Percentiles rank a stretch among this genome's conserved stretches.
Evolutionary conservation across 2,797 vertebrate genomes (phyloP).

Genomic region (Spinus pinus): DNA sequence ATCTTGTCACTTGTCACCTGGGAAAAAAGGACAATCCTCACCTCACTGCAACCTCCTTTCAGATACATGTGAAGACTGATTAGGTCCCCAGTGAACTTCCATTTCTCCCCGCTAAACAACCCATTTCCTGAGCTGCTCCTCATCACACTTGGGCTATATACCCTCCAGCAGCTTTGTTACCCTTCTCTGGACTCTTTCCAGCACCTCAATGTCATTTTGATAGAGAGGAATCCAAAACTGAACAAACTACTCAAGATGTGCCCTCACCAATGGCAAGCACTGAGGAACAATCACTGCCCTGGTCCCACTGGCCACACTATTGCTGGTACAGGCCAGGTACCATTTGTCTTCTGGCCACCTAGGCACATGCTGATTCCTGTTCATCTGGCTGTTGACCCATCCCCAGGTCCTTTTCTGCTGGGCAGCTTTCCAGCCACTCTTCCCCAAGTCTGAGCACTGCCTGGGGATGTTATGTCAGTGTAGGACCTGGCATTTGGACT

Average conservation of each 20-base stretch:
- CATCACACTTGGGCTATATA: neutral
- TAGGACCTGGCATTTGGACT: neutral
- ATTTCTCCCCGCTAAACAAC: neutral
- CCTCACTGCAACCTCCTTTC: neutral
- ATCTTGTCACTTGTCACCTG: neutral
- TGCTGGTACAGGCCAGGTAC: neutral
- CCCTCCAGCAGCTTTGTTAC: neutral
- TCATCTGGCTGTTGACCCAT: accelerated
- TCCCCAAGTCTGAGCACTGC: neutral
- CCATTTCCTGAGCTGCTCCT: neutral
- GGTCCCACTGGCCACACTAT: neutral
- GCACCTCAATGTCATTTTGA: neutral
- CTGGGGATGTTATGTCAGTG: too few relatives aligned
- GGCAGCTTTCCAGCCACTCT: neutral
- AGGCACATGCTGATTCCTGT: neutral
- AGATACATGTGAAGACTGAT: neutral
- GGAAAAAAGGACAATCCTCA: neutral
- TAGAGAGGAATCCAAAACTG: neutral
- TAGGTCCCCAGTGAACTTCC: neutral
- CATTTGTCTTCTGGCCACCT: neutral
- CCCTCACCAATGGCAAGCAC: neutral
- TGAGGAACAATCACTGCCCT: neutral
- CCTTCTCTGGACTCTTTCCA: neutral
- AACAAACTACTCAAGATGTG: neutral
- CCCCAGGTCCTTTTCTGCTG: neutral